Evolutionary conservation across 2,888 invertebrate genomes (phyloP), one percentile per base, ranked within the genome.

Genomic region (Leptinotarsa peninsularis): DNA sequence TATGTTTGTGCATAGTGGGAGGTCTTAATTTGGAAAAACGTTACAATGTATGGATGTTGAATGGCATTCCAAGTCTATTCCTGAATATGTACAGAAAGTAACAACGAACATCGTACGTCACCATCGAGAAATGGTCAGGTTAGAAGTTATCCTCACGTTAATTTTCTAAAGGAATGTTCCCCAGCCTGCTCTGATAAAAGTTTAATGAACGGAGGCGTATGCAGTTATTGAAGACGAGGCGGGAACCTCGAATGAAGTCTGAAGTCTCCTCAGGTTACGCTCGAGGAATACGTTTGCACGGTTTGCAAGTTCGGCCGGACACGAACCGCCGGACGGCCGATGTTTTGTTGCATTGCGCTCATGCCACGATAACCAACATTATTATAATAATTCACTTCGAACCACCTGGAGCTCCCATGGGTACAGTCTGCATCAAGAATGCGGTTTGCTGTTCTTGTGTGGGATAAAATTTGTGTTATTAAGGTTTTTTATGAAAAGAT

Each of bases 241-340:
- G 60, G 27, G 60, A 60, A 60, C 60, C 14, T 27, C 60, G 60
- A 23, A 43, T 43, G 43, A 43, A 43, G 33, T 33, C 33, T 33
- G 5, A 33, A 60, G 23, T 27, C n/a, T 72, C 72, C 66, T 72
- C 72, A 56, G 67, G 72, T 60, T 67, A 63, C 73, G 56, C 67
- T 67, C 58, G 73, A 72, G 63, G 68, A 73, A 73, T 73, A 69
- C 67, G 70, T 63, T 74, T 74, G 74, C 69, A 74, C 58, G 74
- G 66, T 68, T 70, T n/a, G 69, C 69, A 63, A 69, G 73, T 72
- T 67, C 52, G 72, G 72, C 56, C 58, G 67, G 67, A 73, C 73
- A 72, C 66, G 63, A 49, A n/a, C 27, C 49, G 17, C 66, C 18
- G 63, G n/a, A 17, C 63, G 63, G n/a, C 23, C 58, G 63, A 63